Evolutionary conservation across 2,888 invertebrate species (phyloP).

Genomic region (Augochlorella aurata): DNA sequence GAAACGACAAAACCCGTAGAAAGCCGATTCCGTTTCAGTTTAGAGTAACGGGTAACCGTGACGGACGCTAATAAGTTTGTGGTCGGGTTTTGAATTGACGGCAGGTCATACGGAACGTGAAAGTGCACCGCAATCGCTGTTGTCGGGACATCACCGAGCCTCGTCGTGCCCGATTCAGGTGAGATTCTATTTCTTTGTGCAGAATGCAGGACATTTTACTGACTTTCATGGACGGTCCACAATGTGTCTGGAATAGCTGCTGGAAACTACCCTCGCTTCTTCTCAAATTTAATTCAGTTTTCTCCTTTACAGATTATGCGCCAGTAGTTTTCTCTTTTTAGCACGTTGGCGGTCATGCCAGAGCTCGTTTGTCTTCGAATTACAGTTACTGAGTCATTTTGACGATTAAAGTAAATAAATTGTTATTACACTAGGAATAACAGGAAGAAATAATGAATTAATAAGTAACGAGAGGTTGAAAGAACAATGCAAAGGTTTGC

Average conservation of each 20-base stretch:
- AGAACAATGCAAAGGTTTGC: no score
- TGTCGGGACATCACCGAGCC: constrained; percentile 38
- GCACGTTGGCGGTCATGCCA: no score
- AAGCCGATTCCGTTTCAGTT: constrained; percentile 38
- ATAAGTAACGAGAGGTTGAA: no score
- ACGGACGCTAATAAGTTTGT: constrained; percentile 68
- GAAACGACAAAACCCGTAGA: constrained; percentile 36
- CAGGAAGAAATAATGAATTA: no score
- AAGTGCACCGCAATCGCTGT: constrained; percentile 58
- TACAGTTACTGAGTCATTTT: no score
- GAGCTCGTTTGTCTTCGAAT: no score
- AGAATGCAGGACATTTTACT: constrained; percentile 11
- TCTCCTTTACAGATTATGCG: not conserved
- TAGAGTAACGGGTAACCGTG: constrained; percentile 51
- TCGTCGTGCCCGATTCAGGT: constrained; percentile 40
- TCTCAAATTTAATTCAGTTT: not conserved
- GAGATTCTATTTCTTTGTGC: constrained; percentile 52
- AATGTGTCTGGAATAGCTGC: not conserved
- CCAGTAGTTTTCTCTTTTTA: no score
- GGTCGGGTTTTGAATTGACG: constrained; percentile 60
- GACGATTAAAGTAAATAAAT: no score
- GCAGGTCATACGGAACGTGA: constrained; percentile 60
- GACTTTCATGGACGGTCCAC: constrained; percentile 9
- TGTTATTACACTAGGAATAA: no score
- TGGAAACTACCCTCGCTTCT: not conserved